Percentiles rank a stretch among this genome's conserved stretches.
Evolutionary conservation across 2,797 vertebrate genomes (phyloP).

Genomic region (Cetoscarus ocellatus): DNA sequence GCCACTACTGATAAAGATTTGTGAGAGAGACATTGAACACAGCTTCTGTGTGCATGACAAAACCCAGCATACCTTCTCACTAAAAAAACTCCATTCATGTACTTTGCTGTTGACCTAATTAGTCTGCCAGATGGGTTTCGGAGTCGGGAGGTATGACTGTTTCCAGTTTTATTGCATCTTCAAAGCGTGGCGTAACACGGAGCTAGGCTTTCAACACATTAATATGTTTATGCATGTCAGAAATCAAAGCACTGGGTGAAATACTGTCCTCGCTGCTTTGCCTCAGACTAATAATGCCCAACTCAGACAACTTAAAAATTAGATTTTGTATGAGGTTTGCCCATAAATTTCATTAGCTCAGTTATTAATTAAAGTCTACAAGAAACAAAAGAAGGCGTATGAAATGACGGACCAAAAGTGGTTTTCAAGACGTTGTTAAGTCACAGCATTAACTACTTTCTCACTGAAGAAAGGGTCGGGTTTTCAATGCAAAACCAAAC

Average conservation of each 20-base stretch:
- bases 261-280: slow-evolving; percentile 5
- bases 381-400: slow-evolving; percentile 25
- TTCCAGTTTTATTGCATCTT: slow-evolving; percentile 77
- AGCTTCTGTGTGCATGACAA: slow-evolving; percentile 12
- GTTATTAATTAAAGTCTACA: slow-evolving; percentile 35
- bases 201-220: slow-evolving; percentile 37
- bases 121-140: slow-evolving; percentile 64
- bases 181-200: slow-evolving; percentile 65
- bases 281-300: slow-evolving; percentile 25
- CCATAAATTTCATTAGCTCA: slow-evolving; percentile 23
- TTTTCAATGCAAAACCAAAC: slow-evolving; percentile 66
- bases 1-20: not conserved
- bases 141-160: slow-evolving; percentile 58
- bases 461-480: slow-evolving; percentile 61
- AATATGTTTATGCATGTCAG: slow-evolving; percentile 41
- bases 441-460: slow-evolving; percentile 40
- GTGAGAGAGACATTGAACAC: slow-evolving; percentile 19
- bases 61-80: slow-evolving; percentile 8
- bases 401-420: slow-evolving; percentile 32
- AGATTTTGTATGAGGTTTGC: slow-evolving; percentile 25
- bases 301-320: slow-evolving; percentile 14
- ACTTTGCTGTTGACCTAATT: slow-evolving; percentile 72
- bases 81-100: slow-evolving; percentile 27
- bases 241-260: slow-evolving; percentile 45
- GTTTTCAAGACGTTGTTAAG: slow-evolving; percentile 50